Conservation (phyloP, 2,797 vertebrate species). For the Alcedo atthis region DNA sequence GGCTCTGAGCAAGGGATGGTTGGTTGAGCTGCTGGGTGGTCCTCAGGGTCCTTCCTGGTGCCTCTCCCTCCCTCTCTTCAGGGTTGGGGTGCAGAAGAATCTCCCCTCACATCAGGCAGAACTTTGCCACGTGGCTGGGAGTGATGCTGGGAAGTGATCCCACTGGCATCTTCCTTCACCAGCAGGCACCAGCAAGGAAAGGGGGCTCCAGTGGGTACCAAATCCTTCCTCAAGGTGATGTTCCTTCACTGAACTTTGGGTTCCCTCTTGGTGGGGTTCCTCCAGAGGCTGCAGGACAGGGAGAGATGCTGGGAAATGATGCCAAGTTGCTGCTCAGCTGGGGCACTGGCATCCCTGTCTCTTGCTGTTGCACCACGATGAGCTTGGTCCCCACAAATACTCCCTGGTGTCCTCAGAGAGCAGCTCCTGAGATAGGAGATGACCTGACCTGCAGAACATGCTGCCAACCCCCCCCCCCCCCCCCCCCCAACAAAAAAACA, state of each 20-base stretch:
- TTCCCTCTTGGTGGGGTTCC: background rate
- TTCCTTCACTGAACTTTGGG: background rate
- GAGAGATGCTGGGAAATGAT: background rate
- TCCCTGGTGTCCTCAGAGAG: background rate
- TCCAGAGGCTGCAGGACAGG: background rate
- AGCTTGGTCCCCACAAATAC: background rate
- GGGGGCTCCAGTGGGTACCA: background rate
- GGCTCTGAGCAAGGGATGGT: background rate
- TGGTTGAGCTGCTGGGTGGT: background rate
- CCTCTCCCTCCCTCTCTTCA: background rate
- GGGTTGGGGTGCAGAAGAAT: background rate
- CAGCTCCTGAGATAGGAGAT: background rate
- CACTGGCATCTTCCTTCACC: background rate
- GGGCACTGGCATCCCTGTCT: background rate
- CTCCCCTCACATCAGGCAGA: too few species aligned
- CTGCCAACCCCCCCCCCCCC: background rate
- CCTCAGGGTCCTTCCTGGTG: background rate
- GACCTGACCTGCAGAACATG: background rate
- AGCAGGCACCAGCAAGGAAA: background rate
- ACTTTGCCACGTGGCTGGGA: background rate
- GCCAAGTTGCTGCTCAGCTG: background rate
- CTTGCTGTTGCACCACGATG: background rate
- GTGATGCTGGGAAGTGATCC: rapidly evolving
- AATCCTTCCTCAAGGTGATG: background rate
- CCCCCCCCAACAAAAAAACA: too few species aligned